Evolutionary conservation across 2,888 invertebrate genomes (phyloP).

Genomic region (Nephrotoma guestfalica): DNA sequence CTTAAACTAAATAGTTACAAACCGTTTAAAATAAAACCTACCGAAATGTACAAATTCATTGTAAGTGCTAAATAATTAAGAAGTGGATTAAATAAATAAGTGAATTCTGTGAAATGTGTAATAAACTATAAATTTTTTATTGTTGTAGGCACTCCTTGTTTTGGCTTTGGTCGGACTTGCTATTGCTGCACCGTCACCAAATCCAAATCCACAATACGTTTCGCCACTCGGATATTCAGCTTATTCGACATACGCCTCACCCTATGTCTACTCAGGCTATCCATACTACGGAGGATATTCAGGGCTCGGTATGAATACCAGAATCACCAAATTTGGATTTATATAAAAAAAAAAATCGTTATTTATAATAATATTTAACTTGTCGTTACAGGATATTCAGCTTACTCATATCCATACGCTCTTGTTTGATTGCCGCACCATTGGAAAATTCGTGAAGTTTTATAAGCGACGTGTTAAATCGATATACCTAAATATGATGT

Average conservation of each 20-base stretch:
- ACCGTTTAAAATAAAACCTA: not conserved
- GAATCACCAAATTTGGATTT: not conserved
- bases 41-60: slow-evolving; percentile 10
- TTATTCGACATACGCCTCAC: slow-evolving; percentile 9
- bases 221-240: slow-evolving; percentile 7
- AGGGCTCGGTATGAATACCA: slow-evolving; percentile 7
- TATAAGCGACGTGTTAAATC: not conserved
- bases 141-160: slow-evolving; percentile 9
- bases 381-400: not conserved
- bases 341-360: not conserved
- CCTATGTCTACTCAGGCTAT: slow-evolving; percentile 9
- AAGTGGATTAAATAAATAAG: not conserved
- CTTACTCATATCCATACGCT: not conserved
- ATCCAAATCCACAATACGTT: slow-evolving; percentile 9
- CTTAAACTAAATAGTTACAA: not conserved
- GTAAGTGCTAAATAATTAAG: slow-evolving; percentile 10
- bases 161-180: slow-evolving; percentile 8
- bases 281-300: slow-evolving; percentile 8
- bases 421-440: not conserved
- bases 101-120: not conserved
- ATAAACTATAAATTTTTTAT: not conserved
- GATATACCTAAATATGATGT: not conserved
- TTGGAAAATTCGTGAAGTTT: not conserved
- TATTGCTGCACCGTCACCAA: slow-evolving; percentile 8
- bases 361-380: not conserved